Percentiles rank a stretch among this genome's conserved stretches.
These are phyloP conservation scores for Invenusta paracnida DNA, from an alignment of 2,888 invertebrate genomes.

Conservation along the genomic window DNA sequence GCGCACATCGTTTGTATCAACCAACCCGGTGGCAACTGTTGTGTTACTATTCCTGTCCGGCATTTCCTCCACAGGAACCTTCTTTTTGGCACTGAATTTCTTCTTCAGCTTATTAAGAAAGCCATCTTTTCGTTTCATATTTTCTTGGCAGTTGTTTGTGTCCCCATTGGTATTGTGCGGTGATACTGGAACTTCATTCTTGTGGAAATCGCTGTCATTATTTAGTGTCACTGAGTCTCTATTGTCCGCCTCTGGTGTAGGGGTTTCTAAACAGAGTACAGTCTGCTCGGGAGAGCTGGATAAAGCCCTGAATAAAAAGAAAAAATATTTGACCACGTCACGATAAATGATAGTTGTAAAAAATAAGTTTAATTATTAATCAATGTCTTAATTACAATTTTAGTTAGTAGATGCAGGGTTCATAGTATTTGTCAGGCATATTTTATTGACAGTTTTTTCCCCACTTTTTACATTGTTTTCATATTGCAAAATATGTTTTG, in stretches of 20 bases:
- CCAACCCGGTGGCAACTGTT: not conserved
- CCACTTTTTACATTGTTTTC: not conserved
- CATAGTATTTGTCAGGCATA: not conserved
- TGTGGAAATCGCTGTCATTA: too few relatives aligned
- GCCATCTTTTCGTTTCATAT: not conserved
- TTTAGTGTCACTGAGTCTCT: too few relatives aligned
- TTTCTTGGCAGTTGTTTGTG: not conserved
- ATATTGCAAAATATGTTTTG: not conserved
- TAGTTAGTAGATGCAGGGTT: not conserved
- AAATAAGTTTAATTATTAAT: too few relatives aligned
- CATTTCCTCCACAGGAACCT: not conserved
- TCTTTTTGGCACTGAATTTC: slow-evolving; percentile 22
- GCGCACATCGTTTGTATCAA: not conserved
- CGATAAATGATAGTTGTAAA: too few relatives aligned
- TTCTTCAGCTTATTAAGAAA: slow-evolving; percentile 15
- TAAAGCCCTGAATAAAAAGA: too few relatives aligned
- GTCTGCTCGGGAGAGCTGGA: too few relatives aligned
- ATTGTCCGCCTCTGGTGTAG: too few relatives aligned
- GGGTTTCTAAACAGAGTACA: too few relatives aligned
- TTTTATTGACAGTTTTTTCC: not conserved
- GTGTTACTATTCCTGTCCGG: not conserved
- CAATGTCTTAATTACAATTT: too few relatives aligned
- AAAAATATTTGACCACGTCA: too few relatives aligned
- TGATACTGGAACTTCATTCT: too few relatives aligned
- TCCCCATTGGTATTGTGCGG: too few relatives aligned